A percentile compares a stretch with the other conserved stretches of the same genome.
Evolutionary conservation across 2,888 invertebrate species (phyloP).

Genomic region (Cantharis rufa): DNA sequence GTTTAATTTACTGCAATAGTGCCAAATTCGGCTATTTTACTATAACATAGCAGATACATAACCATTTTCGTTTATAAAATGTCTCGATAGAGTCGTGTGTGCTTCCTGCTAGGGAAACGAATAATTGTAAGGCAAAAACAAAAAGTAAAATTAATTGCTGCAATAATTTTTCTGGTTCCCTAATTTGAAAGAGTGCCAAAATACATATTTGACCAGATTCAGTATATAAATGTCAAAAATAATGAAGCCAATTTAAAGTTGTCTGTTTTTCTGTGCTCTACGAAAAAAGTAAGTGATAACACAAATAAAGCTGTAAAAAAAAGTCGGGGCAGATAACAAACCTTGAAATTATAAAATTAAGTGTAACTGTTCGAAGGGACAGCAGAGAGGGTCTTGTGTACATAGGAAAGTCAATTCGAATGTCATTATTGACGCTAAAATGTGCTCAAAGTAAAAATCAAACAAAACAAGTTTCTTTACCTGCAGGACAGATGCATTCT

Average conservation of each 20-base stretch:
- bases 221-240: background rate
- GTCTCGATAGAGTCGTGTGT: background rate
- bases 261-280: background rate
- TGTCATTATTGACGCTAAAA: background rate
- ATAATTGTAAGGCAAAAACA: background rate
- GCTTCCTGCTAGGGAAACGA: background rate
- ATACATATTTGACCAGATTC: background rate
- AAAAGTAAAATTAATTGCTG: background rate
- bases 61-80: background rate
- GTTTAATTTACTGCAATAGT: background rate
- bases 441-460: background rate
- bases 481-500: constrained; percentile 76
- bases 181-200: background rate
- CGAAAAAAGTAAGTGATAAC: background rate
- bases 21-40: background rate
- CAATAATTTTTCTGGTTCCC: background rate
- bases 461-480: constrained; percentile 49
- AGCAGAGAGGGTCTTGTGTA: background rate
- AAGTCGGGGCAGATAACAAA: background rate
- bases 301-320: background rate
- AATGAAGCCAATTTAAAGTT: background rate
- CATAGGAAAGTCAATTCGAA: background rate
- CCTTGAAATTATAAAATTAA: background rate
- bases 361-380: background rate
- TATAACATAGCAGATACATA: no score